Evolutionary conservation across 2,797 vertebrate genomes (phyloP).

Genomic region (Aulostomus chinensis): DNA sequence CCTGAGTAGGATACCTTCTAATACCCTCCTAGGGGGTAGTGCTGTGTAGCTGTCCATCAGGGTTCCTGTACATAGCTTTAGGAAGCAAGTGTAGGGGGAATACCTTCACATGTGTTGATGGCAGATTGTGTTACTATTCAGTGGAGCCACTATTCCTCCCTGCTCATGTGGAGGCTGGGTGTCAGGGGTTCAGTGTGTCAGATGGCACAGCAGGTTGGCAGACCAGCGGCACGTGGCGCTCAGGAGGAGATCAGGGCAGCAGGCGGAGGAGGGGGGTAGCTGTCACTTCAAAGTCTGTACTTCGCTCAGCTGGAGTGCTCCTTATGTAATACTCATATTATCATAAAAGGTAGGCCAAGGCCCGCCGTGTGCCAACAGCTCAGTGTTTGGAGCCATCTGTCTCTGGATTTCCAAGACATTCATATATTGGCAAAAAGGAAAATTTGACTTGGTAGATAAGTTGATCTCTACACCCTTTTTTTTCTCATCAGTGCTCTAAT

Average conservation of each 20-base stretch:
- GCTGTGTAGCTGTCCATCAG: no score
- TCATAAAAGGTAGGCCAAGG: conserved; percentile 39
- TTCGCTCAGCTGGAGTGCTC: conserved; percentile 47
- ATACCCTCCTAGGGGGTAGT: no score
- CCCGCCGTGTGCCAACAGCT: conserved; percentile 11
- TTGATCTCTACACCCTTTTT: no score
- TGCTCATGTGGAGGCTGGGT: conserved; percentile 13
- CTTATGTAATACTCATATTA: conserved; percentile 57
- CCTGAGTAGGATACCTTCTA: no score
- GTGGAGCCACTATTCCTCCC: not conserved
- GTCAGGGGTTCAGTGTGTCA: conserved; percentile 71
- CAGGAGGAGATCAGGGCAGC: conserved; percentile 37
- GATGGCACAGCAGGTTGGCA: conserved; percentile 61
- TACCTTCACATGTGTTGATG: no score
- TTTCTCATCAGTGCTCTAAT: no score
- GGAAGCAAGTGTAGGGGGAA: no score
- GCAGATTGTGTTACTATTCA: not conserved
- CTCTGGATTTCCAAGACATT: no score
- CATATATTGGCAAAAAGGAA: no score
- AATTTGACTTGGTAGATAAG: no score
- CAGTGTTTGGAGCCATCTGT: not conserved
- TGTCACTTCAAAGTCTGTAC: conserved; percentile 59
- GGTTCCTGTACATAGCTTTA: no score
- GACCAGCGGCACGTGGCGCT: conserved; percentile 46
- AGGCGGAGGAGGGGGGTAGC: not conserved